phyloP scores from a whole-genome alignment of 2,797 vertebrate genomes.

The Crocidura indochinensis region DNA sequence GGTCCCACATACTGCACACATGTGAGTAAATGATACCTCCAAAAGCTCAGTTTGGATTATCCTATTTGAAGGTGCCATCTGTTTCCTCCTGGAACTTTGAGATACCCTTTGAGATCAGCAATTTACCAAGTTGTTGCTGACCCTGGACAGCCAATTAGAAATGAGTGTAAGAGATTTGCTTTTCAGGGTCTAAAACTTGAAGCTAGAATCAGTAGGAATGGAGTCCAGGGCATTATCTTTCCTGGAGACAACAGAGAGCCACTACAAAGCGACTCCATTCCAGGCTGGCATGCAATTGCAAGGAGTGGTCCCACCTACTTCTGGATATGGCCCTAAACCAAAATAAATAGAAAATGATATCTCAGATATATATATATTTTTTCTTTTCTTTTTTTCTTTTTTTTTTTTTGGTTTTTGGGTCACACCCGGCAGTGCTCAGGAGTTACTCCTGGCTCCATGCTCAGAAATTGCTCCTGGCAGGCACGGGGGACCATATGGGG shows the following conservation, averaged over 20 bases:
- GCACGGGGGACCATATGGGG: too few relatives aligned
- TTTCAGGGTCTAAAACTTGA: slow-evolving; percentile 45
- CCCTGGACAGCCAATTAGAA: slow-evolving; percentile 57
- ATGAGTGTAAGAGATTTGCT: neutral
- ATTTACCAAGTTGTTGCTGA: slow-evolving; percentile 30
- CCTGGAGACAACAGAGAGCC: neutral
- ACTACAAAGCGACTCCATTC: neutral
- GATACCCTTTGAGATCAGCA: slow-evolving; percentile 39
- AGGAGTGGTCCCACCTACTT: too few relatives aligned
- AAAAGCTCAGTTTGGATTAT: neutral
- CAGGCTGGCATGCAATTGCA: too few relatives aligned
- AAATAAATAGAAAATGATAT: too few relatives aligned
- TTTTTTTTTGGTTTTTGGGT: too few relatives aligned
- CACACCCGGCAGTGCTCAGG: too few relatives aligned
- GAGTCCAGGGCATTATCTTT: neutral
- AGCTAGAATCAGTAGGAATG: too few relatives aligned
- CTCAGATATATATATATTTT: too few relatives aligned
- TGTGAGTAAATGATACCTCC: neutral
- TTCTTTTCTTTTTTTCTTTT: too few relatives aligned
- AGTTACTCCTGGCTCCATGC: too few relatives aligned
- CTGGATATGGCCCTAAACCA: too few relatives aligned
- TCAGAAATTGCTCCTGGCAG: too few relatives aligned
- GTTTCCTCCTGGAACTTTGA: slow-evolving; percentile 51
- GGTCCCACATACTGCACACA: neutral
- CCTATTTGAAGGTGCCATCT: slow-evolving; percentile 55